phyloP scores from a whole-genome alignment of 2,113 vertebrate genomes.

The Uria lomvia region DNA sequence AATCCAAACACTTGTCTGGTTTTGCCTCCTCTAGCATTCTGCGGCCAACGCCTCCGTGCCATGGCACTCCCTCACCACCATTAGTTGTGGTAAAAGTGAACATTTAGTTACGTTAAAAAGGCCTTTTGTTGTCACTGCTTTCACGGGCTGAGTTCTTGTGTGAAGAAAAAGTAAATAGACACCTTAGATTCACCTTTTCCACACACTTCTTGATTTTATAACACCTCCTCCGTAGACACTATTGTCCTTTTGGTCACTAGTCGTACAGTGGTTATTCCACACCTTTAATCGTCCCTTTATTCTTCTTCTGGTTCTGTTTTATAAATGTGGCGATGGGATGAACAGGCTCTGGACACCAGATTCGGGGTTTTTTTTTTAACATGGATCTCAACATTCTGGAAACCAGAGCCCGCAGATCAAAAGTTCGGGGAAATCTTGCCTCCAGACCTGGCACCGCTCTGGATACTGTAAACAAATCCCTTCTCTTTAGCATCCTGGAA shows the following conservation, averaged over 20 bases:
- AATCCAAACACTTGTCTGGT: not conserved
- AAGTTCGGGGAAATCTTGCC: constrained; percentile 8
- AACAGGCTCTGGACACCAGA: constrained; percentile 3
- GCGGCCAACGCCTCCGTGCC: accelerated
- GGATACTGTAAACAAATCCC: not conserved
- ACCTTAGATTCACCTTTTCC: not conserved
- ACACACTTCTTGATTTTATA: not conserved
- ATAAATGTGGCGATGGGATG: not conserved
- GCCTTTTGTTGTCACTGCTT: not conserved
- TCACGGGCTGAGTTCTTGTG: not conserved
- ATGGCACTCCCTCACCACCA: accelerated
- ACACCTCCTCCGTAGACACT: not conserved
- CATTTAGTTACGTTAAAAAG: not conserved
- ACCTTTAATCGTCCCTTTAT: not conserved
- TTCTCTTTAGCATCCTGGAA: not conserved
- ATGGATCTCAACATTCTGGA: not conserved
- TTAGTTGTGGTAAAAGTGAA: not conserved
- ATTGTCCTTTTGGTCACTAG: not conserved
- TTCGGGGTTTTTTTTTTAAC: not conserved
- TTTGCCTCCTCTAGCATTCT: not conserved
- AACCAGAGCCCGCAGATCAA: constrained; percentile 35
- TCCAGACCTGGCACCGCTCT: not conserved
- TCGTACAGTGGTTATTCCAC: not conserved
- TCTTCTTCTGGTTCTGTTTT: not conserved
- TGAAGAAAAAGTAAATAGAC: not conserved